Conservation (phyloP, 2,797 vertebrate species). For the Chloroceryle inda region DNA sequence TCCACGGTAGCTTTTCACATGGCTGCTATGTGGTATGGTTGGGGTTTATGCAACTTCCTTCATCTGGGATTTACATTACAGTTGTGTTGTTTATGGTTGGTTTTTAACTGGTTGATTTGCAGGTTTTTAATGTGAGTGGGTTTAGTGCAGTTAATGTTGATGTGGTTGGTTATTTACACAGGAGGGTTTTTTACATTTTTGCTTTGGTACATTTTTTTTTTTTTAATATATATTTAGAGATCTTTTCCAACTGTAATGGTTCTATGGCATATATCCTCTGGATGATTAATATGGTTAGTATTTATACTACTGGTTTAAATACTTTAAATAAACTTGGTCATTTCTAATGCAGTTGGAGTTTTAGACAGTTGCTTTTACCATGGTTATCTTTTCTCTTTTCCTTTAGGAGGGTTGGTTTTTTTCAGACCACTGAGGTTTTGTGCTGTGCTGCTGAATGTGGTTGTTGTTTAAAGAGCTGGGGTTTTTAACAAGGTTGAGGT, state of each 20-base stretch:
- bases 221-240: too few relatives aligned
- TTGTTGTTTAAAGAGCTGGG: not conserved
- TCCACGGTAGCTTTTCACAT: not conserved
- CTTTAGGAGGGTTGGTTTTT: not conserved
- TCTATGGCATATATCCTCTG: not conserved
- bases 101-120: not conserved
- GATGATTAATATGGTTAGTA: not conserved
- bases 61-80: not conserved
- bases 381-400: not conserved
- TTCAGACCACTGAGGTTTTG: not conserved
- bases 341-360: not conserved
- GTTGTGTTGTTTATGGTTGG: fast-evolving
- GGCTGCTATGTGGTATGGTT: not conserved
- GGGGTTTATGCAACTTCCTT: not conserved
- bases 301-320: not conserved
- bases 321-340: not conserved
- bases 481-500: not conserved
- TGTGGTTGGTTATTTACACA: not conserved
- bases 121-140: not conserved
- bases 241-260: too few relatives aligned
- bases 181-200: not conserved
- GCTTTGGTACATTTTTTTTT: not conserved
- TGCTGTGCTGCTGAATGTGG: not conserved
- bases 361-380: not conserved
- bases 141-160: not conserved